Base-by-base conservation (phyloP, 2,888 invertebrate genomes). In the Tenodera sinensis region DNA sequence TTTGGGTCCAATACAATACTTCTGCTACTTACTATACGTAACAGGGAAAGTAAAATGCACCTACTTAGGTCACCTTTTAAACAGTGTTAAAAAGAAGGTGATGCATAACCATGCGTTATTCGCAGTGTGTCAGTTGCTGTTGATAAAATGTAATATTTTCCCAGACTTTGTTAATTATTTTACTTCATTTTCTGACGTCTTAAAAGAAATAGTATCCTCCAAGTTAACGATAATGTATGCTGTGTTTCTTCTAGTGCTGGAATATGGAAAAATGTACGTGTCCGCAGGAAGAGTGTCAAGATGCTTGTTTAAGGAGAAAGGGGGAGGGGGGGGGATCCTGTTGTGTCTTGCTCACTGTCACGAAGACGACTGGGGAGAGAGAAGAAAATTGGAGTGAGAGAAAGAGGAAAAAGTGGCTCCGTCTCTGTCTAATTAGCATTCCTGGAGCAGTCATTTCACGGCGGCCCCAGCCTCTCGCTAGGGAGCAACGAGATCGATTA, bases 341-440 rank as follows among this genome's bases (percentile, higher is more conserved):
- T 71, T 71, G 54, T 71, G 54, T 71, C 54, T 71, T 71, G 54
- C 54, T 71, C 54, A 71, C 54, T 71, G 54, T 71, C 54, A 25
- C 82, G 82, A 87, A 87, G 82, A 87, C 87, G 87, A 87, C 87
- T 81, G 81, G 81, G 87, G 34, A 83, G 87, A 87, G 28, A 87
- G 25, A 20, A 28, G 71, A 27, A 71, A 71, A 87, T 54, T 81
- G 83, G 83, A 28, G 82, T 82, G 87, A 87, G 87, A 87, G 87
- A 87, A 83, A 71, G 81, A 25, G 83, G 87, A 87, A 87, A 87
- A 83, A 83, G 87, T 83, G 81, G 82, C 83, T 87, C 87, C 87
- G 83, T 92, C 92, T 92, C 91, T 91, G 91, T 92, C 92, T 92
- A 92, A 92, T 92, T 92, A 92, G 92, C 92, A 92, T 92, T 92